Percentiles rank a stretch among this genome's conserved stretches.
These are phyloP conservation scores for Pseudomyrmex cubaensis DNA, from an alignment of 1,140 invertebrate genomes.

Conservation along the genomic window DNA sequence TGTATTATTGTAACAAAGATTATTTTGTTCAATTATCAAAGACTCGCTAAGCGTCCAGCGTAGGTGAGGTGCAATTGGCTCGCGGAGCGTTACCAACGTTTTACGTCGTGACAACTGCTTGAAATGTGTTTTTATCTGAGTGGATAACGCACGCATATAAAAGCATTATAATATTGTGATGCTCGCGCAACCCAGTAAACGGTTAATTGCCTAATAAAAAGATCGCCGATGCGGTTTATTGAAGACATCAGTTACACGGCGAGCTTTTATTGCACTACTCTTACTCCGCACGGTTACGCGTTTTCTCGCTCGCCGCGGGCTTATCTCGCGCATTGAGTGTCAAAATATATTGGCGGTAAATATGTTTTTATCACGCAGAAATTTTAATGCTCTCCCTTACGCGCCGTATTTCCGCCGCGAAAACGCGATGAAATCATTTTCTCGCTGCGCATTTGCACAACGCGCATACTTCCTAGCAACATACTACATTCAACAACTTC, in stretches of 20 bases:
- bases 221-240: constrained; percentile 61
- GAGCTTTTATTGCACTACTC: constrained; percentile 68
- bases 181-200: constrained; percentile 49
- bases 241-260: constrained; percentile 52
- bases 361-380: constrained; percentile 68
- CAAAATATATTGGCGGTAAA: constrained; percentile 73
- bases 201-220: constrained; percentile 73
- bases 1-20: constrained; percentile 57
- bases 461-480: constrained; percentile 7
- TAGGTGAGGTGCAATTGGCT: constrained; percentile 65
- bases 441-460: constrained; percentile 1
- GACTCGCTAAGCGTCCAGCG: constrained; percentile 55
- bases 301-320: background rate
- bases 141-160: constrained; percentile 22
- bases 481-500: background rate
- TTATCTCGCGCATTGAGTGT: constrained; percentile 42
- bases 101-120: constrained; percentile 61
- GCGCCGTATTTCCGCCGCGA: constrained; percentile 22
- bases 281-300: constrained; percentile 14
- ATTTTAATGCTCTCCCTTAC: constrained; percentile 66
- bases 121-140: constrained; percentile 35
- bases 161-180: constrained; percentile 60
- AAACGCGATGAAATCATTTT: constrained; percentile 42
- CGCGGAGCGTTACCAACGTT: constrained; percentile 55
- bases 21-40: constrained; percentile 66